Evolutionary conservation across 2,888 invertebrate species (phyloP), one percentile per base, ranked within the genome.

Genomic region (Eucera pruinosa): DNA sequence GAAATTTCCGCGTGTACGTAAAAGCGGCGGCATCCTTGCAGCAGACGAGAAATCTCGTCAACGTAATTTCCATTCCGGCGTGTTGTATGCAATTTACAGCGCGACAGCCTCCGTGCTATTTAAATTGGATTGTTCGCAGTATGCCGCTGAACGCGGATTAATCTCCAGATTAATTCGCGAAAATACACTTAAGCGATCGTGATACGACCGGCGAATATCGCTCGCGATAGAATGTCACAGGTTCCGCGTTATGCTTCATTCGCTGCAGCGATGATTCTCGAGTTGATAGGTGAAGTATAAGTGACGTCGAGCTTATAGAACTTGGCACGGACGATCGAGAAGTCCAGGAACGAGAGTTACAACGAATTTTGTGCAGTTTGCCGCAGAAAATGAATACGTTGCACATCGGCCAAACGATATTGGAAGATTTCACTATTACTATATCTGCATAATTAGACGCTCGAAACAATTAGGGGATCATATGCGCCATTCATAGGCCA

Each of bases 81-180:
- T 68, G 78, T 82, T 81, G 67, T 43, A 48, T 66, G 79, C 81
- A 74, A 74, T 81, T 73, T 82, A 67, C 67, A 47, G 57, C 54
- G 65, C 27, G 47, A 18, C 58, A 36, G 64, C 41, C 18, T 30
- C 47, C 54, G 67, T 57, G 55, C 61, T 41, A 80, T 84, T 84
- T 82, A 84, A 80, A 84, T 82, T 82, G 72, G 70, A 82, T 84
- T 78, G 79, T 66, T 61, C 52, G 65, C 54, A 66, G 66, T 45
- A 68, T 52, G 61, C 33, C 60, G 77, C 58, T 60, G 36, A 71
- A 43, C 54, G 66, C 48, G 69, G 69, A 82, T 82, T 84, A 84
- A 84, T 78, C 80, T 73, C 65, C 54, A 75, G 77, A 84, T 84
- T 84, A 84, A 84, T 82, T 78, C 75, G 67, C 45, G 73, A 62